Base-by-base conservation (phyloP, 2,797 vertebrate genomes). In the Anguilla megastoma region DNA sequence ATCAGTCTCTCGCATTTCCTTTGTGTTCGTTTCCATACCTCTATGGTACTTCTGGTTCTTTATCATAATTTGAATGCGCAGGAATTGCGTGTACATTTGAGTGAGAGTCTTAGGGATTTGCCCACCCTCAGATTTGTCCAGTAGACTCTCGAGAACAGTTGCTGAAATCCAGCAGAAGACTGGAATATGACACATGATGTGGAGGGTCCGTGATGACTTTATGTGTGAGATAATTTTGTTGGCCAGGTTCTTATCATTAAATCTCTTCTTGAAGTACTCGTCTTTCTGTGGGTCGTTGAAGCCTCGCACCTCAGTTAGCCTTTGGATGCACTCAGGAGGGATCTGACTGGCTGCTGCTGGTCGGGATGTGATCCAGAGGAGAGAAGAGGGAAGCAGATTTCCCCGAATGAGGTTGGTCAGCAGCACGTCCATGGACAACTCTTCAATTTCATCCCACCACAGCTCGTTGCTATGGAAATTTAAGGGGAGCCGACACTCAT, bases 91-190 rank as follows among this genome's bases (percentile, higher is more conserved):
- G 84, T 92, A 92, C 87, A 92, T 89, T 60, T 88, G 66, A 27
- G 90, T 90, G 14, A 92, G 82, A 12, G 91, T 89, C 30, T 79
- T 82, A n/a, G 88, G 88, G 3, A 54, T 84, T 33, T 89, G 54
- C 24, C 74, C 30, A n/a, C 24, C 48, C 16, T 63, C 69, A 12
- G 63, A 21, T 50, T 60, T 56, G 18, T 2, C 33, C 16, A 88
- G 9, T 52, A 87, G 86, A 12, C 88, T 69, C 63, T 89, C 86
- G 48, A 92, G 87, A 60, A 91, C 88, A 3, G 74, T 90, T 12
- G 90, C 87, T 24, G 90, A 88, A 56, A 92, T 91, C 90, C 89
- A 92, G 83, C 91, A 92, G 82, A 92, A 92, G 84, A 90, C 74
- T 10, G 91, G 91, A n/a, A 91, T 90, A 74, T 91, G 89, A 52